phyloP scores from a whole-genome alignment of 1,140 invertebrate genomes.

The Leptonema lineaticorne region DNA sequence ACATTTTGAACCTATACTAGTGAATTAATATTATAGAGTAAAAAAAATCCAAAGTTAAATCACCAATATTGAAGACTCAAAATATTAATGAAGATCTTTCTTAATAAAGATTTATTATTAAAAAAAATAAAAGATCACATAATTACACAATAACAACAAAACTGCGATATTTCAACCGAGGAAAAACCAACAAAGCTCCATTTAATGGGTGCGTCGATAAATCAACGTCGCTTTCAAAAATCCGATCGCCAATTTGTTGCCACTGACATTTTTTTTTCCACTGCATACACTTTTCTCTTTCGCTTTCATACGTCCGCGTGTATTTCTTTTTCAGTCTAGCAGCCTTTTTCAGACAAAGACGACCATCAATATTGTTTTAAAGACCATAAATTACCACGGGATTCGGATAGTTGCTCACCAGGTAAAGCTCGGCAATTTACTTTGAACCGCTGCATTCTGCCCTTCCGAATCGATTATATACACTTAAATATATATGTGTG shows the following conservation, averaged over 20 bases:
- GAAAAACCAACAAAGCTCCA: not conserved
- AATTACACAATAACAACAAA: not conserved
- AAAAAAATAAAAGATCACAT: too few relatives aligned
- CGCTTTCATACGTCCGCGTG: too few relatives aligned
- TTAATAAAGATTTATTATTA: too few relatives aligned
- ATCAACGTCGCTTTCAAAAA: constrained; percentile 5
- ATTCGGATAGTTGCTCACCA: not conserved
- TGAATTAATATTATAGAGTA: not conserved
- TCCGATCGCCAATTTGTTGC: not conserved
- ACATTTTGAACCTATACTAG: too few relatives aligned
- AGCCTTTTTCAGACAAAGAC: not conserved
- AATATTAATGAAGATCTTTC: too few relatives aligned
- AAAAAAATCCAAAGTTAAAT: not conserved
- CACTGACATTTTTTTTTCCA: constrained; percentile 7
- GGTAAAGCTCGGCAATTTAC: not conserved
- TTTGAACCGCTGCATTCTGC: not conserved
- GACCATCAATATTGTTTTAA: constrained; percentile 8
- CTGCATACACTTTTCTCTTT: too few relatives aligned
- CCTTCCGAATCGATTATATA: too few relatives aligned
- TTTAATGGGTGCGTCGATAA: constrained; percentile 1
- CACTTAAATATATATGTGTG: too few relatives aligned
- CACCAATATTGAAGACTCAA: too few relatives aligned
- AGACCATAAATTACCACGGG: not conserved
- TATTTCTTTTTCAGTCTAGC: too few relatives aligned
- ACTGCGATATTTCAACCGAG: not conserved